Conservation (phyloP, 2,888 invertebrate genomes). For the Cloeon dipterum region DNA sequence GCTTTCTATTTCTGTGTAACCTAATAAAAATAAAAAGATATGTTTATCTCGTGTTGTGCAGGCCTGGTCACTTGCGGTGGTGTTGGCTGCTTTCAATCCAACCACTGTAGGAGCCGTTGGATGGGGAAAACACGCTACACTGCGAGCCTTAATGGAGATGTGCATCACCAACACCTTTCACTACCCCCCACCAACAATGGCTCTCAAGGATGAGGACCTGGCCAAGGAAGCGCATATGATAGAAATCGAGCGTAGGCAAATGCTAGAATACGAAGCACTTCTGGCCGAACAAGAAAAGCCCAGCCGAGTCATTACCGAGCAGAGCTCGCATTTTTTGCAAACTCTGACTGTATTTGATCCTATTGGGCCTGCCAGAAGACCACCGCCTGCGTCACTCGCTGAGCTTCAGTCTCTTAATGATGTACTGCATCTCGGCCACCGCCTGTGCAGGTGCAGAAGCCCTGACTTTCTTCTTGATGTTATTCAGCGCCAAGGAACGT, state of each 20-base stretch:
- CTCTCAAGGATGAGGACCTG: conserved; percentile 32
- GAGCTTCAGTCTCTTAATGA: conserved; percentile 55
- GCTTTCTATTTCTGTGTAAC: too few relatives aligned
- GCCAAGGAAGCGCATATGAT: conserved; percentile 42
- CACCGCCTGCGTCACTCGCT: conserved; percentile 52
- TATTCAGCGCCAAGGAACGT: conserved; percentile 65
- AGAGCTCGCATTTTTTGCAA: conserved; percentile 53
- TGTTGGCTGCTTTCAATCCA: conserved; percentile 85
- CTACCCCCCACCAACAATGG: conserved; percentile 47
- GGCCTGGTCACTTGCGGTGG: conserved; percentile 70
- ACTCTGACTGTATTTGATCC: conserved; percentile 69
- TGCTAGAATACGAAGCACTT: conserved; percentile 75
- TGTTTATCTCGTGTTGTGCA: too few relatives aligned
- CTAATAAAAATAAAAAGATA: too few relatives aligned
- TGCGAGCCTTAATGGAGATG: conserved; percentile 83
- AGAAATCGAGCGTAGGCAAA: conserved; percentile 48
- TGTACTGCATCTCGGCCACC: conserved; percentile 61
- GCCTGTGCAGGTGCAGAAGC: conserved; percentile 67
- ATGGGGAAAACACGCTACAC: conserved; percentile 77
- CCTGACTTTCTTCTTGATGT: conserved; percentile 84
- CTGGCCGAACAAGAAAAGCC: conserved; percentile 76
- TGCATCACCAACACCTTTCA: conserved; percentile 73
- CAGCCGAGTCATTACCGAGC: conserved; percentile 72
- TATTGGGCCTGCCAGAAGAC: conserved; percentile 55
- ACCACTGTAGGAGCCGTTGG: conserved; percentile 61